Percentiles rank a stretch among this genome's conserved stretches.
phyloP scores from a whole-genome alignment of 2,113 vertebrate genomes.

The Mesembrinibis cayennensis region DNA sequence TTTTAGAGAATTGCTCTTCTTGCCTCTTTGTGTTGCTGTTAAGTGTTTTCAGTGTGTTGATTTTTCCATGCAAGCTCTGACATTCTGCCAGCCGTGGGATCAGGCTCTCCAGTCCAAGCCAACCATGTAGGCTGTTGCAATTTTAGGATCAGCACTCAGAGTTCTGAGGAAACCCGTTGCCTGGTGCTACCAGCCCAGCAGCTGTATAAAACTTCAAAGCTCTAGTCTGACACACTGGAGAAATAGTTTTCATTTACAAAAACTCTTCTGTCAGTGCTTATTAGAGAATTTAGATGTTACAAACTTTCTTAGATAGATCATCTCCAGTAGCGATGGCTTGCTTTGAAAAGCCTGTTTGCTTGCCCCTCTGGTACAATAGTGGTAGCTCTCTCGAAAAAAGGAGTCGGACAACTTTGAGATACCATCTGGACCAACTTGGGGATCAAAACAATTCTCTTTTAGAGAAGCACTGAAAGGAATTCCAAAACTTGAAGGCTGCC shows the following conservation, averaged over 20 bases:
- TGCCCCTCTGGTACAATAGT: neutral
- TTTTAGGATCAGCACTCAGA: neutral
- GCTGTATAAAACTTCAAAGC: neutral
- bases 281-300: neutral
- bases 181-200: neutral
- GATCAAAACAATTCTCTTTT: neutral
- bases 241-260: slow-evolving; percentile 2
- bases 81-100: neutral
- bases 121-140: neutral
- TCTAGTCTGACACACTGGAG: neutral
- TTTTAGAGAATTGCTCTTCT: neutral
- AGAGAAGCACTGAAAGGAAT: neutral
- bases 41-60: neutral
- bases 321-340: neutral
- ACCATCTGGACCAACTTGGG: neutral
- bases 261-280: neutral
- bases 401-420: neutral
- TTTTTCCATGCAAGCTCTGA: neutral
- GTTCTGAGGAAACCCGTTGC: neutral
- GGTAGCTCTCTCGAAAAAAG: neutral
- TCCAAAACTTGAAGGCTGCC: neutral
- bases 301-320: neutral
- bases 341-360: slow-evolving; percentile 1
- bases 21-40: neutral
- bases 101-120: neutral